phyloP scores from a whole-genome alignment of 2,113 vertebrate species.

The Paramormyrops kingsleyae region DNA sequence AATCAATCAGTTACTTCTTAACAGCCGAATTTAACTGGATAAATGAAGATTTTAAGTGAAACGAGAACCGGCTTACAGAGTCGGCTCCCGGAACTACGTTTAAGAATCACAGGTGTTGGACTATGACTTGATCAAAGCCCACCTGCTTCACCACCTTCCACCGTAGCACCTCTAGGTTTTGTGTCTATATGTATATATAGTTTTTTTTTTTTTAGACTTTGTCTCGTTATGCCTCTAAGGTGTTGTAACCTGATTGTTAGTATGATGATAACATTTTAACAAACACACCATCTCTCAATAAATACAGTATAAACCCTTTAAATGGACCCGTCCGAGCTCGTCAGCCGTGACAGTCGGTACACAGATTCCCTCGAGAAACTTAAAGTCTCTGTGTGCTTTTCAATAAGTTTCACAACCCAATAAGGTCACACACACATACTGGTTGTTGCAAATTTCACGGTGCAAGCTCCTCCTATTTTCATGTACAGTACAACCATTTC shows the following conservation, averaged over 20 bases:
- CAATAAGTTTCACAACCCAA: neutral
- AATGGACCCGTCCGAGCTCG: neutral
- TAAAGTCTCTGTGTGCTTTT: conserved; percentile 7
- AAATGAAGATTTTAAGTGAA: neutral
- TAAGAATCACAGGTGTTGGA: neutral
- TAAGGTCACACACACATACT: neutral
- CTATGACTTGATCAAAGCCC: neutral
- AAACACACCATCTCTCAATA: neutral
- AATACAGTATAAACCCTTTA: neutral
- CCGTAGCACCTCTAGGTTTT: neutral
- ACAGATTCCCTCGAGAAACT: neutral
- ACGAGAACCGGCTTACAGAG: neutral
- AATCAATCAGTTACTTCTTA: neutral
- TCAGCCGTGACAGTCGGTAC: neutral
- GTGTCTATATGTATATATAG: neutral
- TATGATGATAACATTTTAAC: no score
- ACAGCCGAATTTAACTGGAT: neutral
- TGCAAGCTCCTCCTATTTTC: neutral
- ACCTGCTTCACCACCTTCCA: neutral
- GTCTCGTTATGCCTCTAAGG: neutral
- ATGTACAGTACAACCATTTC: neutral
- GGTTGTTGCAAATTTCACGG: neutral
- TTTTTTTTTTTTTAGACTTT: neutral
- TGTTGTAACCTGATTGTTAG: conserved; percentile 8
- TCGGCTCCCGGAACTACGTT: neutral